phyloP scores from a whole-genome alignment of 2,113 vertebrate genomes.

The Charina bottae region DNA sequence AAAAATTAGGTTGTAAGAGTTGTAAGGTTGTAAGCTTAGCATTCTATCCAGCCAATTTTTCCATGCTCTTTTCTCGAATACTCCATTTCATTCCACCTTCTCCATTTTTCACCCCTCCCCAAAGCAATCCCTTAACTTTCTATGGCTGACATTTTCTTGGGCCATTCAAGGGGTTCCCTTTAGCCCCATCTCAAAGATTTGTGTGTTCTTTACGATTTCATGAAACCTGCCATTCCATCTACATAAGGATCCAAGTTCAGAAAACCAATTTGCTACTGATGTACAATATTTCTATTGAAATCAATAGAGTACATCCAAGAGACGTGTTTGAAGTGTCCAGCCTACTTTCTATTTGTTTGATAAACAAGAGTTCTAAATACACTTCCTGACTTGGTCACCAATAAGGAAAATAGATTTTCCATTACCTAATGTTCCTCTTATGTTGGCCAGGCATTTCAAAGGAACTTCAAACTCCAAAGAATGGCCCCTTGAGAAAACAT shows the following conservation, averaged over 20 bases:
- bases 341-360: neutral
- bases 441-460: neutral
- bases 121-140: neutral
- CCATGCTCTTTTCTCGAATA: too few species aligned
- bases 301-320: neutral
- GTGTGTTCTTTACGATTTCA: neutral
- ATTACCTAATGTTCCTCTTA: slow-evolving; percentile 2
- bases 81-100: too few species aligned
- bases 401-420: slow-evolving; percentile 14
- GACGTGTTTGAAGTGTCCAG: neutral
- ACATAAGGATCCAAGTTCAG: neutral
- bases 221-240: neutral
- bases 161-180: neutral
- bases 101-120: neutral
- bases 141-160: neutral
- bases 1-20: too few species aligned
- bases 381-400: neutral
- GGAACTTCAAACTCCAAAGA: neutral
- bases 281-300: neutral
- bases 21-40: too few species aligned
- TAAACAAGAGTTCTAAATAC: neutral
- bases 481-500: slow-evolving; percentile 1
- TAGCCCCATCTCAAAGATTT: neutral
- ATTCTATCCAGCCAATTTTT: too few species aligned
- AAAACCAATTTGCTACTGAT: neutral